Evolutionary conservation across 2,797 vertebrate genomes (phyloP), one percentile per base, ranked within the genome.

Genomic region (Diplodus sargus): DNA sequence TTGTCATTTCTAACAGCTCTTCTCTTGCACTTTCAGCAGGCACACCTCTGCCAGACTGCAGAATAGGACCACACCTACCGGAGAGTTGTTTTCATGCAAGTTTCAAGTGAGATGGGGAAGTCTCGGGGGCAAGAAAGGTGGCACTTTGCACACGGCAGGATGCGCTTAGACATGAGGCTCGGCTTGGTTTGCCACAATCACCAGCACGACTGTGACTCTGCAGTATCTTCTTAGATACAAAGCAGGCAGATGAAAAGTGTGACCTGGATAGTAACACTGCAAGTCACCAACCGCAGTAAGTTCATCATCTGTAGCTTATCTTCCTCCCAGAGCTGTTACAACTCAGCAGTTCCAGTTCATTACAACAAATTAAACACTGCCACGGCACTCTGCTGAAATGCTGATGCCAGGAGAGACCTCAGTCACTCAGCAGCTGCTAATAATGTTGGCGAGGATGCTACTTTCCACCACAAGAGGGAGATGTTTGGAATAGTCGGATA

Each of bases 381-480:
- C 58, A 8, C 20, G 45, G 28, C 45, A 16, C 13, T 47, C 42
- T 53, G 49, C 53, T 39, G 15, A 49, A 54, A 59, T 20, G 15
- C 17, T 54, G 60, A 47, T 43, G n/a, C 17, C 18, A 72, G 8
- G 25, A 11, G 51, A 70, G 16, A 72, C 48, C 18, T 43, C 11
- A 25, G 15, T 28, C n/a, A 66, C 48, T 45, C 49, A 48, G 48
- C 49, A 73, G n/a, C 54, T 69, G 17, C 30, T 65, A 62, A 3
- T 23, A 59, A 13, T 47, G 10, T 62, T 51, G 49, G 17, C 39
- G 0, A 0, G 0, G 34, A n/a, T 49, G 54, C 52, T 42, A 14
- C 54, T 60, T 51, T 47, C 57, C 10, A 68, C 85, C 91, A 87
- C 88, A 74, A 58, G 89, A 83, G 85, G 90, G 85, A 54, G 22